Evolutionary conservation across 92 coral and sea anemone genomes (phyloP).

Genomic region (Blastomussa wellsi): DNA sequence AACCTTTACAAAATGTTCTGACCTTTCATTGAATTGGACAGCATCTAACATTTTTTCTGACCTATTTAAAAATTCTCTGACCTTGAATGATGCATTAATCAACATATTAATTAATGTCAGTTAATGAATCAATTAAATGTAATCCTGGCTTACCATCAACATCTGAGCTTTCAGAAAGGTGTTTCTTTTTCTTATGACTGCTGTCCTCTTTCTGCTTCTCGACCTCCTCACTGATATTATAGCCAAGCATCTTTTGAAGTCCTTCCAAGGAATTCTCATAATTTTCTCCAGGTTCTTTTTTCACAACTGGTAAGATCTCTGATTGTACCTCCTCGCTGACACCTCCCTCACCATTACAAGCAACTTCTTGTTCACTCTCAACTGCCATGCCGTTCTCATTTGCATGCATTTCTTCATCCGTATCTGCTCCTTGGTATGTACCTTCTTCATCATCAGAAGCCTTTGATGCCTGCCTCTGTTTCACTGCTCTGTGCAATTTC

Average conservation of each 20-base stretch:
- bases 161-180: constrained; percentile 42
- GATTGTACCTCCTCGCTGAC: background rate
- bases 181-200: constrained; percentile 29
- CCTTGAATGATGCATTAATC: too few species aligned
- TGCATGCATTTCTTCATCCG: background rate
- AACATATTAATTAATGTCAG: too few species aligned
- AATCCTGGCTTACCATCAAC: constrained; percentile 48
- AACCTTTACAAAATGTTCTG: too few species aligned
- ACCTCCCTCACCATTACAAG: constrained; percentile 17
- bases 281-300: constrained; percentile 38
- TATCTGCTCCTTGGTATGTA: background rate
- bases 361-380: background rate
- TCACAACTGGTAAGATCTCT: background rate
- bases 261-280: constrained; percentile 45
- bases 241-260: constrained; percentile 33
- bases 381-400: constrained; percentile 1
- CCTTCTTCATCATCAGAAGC: background rate
- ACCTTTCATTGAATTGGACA: too few species aligned
- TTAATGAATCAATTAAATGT: too few species aligned
- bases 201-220: background rate
- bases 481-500: constrained; percentile 27
- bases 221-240: constrained; percentile 22
- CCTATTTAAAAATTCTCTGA: too few species aligned
- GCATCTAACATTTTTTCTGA: too few species aligned
- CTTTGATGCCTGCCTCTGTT: background rate